Percentiles rank a stretch among this genome's conserved stretches.
These are phyloP conservation scores for Sphinx pinastri DNA, from an alignment of 2,888 invertebrate species.

Conservation along the genomic window DNA sequence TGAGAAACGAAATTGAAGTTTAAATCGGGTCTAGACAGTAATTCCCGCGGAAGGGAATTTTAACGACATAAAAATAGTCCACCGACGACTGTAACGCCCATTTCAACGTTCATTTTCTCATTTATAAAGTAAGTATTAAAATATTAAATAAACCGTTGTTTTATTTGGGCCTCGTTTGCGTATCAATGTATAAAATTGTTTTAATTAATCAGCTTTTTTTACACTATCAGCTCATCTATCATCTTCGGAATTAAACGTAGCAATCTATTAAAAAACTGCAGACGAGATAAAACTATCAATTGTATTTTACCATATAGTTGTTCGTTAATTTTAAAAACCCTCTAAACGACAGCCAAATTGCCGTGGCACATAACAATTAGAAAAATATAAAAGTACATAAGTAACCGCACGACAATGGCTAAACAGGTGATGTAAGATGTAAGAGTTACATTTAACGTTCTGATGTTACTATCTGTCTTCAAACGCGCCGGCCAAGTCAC, in stretches of 20 bases:
- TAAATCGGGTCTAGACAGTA: constrained; percentile 21
- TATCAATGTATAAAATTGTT: background rate
- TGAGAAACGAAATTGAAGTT: constrained; percentile 24
- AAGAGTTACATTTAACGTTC: constrained; percentile 12
- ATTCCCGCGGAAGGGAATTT: constrained; percentile 15
- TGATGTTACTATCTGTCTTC: constrained; percentile 3
- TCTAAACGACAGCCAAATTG: too few relatives aligned
- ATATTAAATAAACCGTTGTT: background rate
- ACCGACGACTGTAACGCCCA: background rate
- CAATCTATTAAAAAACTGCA: too few relatives aligned
- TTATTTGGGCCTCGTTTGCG: background rate
- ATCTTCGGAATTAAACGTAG: too few relatives aligned
- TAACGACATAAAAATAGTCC: constrained; percentile 19
- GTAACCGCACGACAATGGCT: constrained; percentile 10
- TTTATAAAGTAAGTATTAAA: background rate
- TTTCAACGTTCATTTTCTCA: background rate
- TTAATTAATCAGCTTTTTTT: too few relatives aligned
- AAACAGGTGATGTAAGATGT: background rate
- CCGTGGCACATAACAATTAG: background rate
- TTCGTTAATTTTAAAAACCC: too few relatives aligned
- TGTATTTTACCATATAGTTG: too few relatives aligned
- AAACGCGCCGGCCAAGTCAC: background rate
- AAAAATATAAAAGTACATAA: background rate
- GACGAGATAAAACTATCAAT: too few relatives aligned
- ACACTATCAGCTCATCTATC: too few relatives aligned